Evolutionary conservation across 2,888 invertebrate genomes (phyloP).

Genomic region (Notocelia uddmanniana): DNA sequence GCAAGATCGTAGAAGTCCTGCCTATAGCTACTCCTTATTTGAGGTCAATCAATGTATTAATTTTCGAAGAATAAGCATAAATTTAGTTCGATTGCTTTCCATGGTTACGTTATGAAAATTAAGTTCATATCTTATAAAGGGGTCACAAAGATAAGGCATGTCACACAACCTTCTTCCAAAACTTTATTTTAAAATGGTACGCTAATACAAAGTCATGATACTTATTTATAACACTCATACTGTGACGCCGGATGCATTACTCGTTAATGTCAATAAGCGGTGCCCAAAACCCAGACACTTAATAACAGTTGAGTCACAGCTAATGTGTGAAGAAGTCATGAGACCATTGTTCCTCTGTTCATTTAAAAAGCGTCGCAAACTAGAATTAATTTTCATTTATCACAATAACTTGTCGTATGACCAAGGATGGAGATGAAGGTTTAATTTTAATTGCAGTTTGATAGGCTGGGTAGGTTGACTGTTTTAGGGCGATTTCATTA

Average conservation of each 20-base stretch:
- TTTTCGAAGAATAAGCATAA: too few relatives aligned
- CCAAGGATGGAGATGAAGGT: background rate
- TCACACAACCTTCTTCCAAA: background rate
- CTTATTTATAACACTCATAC: background rate
- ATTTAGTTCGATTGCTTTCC: too few relatives aligned
- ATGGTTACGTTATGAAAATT: background rate
- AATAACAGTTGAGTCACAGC: conserved; percentile 76
- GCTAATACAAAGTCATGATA: background rate
- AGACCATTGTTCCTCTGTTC: conserved; percentile 35
- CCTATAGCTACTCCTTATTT: too few relatives aligned
- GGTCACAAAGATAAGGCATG: background rate
- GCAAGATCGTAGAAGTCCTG: background rate
- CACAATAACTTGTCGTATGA: conserved; percentile 6
- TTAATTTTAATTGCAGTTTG: conserved; percentile 13
- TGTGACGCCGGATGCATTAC: conserved; percentile 75
- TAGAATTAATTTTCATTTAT: conserved; percentile 35
- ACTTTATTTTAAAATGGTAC: background rate
- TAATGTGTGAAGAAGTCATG: conserved; percentile 49
- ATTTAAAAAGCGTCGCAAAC: conserved; percentile 39
- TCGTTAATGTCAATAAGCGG: conserved; percentile 81
- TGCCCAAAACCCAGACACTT: conserved; percentile 72
- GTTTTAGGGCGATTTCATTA: background rate
- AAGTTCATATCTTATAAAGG: background rate
- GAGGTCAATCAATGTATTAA: too few relatives aligned
- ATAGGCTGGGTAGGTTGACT: background rate